Conservation (phyloP, 2,888 invertebrate species). For the Boloria euphrosyne region DNA sequence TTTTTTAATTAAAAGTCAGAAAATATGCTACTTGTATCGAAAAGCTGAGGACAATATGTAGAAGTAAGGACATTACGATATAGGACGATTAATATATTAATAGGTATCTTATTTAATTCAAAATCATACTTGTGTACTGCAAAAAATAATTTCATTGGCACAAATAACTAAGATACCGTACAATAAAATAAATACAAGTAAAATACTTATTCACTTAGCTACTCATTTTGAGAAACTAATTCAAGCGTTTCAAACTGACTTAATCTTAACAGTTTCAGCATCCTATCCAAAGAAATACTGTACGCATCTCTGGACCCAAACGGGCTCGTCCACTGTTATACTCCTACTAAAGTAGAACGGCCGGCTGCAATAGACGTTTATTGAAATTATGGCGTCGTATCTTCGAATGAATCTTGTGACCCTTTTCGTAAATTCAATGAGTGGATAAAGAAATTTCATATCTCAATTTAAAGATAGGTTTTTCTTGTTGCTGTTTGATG, state of each 20-base stretch:
- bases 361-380: slow-evolving; percentile 59
- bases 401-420: slow-evolving; percentile 56
- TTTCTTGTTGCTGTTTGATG: not conserved
- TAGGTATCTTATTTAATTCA: too few species aligned
- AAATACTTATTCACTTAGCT: too few species aligned
- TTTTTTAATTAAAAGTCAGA: too few species aligned
- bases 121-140: too few species aligned
- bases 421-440: slow-evolving; percentile 41
- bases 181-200: too few species aligned
- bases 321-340: slow-evolving; percentile 34
- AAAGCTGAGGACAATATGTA: too few species aligned
- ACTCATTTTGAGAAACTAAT: too few species aligned
- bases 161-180: too few species aligned
- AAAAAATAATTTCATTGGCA: too few species aligned
- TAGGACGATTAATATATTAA: too few species aligned
- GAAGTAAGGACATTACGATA: too few species aligned
- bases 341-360: slow-evolving; percentile 38
- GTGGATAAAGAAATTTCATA: slow-evolving; percentile 33
- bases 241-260: not conserved
- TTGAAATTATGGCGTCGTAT: slow-evolving; percentile 65
- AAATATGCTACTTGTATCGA: too few species aligned
- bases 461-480: slow-evolving; percentile 30
- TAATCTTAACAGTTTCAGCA: not conserved
- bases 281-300: slow-evolving; percentile 7
- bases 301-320: slow-evolving; percentile 22